Base-by-base conservation (phyloP, 53 echinoderm and acorn worm species). In the Temnopleurus reevesii region DNA sequence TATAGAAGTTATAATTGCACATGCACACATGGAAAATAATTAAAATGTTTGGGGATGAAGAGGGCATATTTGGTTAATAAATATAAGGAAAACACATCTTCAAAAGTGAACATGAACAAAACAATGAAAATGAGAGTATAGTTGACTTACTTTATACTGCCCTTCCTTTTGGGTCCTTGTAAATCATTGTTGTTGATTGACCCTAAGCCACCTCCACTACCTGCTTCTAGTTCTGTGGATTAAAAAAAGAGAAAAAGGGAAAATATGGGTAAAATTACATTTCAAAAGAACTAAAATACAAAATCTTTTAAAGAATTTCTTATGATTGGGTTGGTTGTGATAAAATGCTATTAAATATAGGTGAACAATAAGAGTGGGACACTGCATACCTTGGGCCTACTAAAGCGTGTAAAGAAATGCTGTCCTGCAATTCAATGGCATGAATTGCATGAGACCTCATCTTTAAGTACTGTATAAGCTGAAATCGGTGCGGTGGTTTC, bases 101-200 rank as follows among this genome's bases (percentile, higher is more conserved):
- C n/a, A n/a, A n/a, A n/a, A n/a, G 9, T 12, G 15, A 9, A 49
- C 10, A 49, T 49, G 49, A 49, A 49, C 21, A n/a, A 59, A 59
- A 26, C n/a, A 1, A 24, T 45, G 7, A 21, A 77, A 45, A 28
- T 77, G 44, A 24, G 25, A 77, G 79, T 6, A 49, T 9, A 28
- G 6, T 46, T 5, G 28, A 33, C 96, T 92, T 91, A 96, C 96
- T 96, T 96, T 58, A 96, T 96, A 80, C 96, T 96, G 56, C 96
- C 96, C 76, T 96, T 96, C 54, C 96, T 76, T 60, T 96, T 96
- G 21, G 93, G 95, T 76, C 92, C 93, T 47, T 95, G 96, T 43
- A 93, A 90, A 76, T 96, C 96, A 95, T 96, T 96, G 90, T 93
- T 96, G 86, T 95, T 93, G 79, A 96, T 86, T 54, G 96, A 89